Base-by-base conservation (phyloP, 2,888 invertebrate genomes). In the Tribolium freemani region DNA sequence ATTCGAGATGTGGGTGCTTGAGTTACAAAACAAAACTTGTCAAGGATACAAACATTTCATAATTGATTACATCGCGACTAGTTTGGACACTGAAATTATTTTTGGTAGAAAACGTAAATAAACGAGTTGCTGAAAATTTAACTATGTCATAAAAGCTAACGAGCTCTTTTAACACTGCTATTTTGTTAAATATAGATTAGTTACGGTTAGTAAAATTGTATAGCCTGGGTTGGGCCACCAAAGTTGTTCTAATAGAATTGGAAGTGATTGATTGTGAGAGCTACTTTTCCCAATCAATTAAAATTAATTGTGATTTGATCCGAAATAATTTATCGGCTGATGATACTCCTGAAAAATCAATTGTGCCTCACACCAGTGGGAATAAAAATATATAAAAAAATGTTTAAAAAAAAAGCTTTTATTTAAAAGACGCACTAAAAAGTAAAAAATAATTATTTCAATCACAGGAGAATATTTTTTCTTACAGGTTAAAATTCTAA, bases 21-120 rank as follows among this genome's bases (percentile, higher is more conserved):
- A 5, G 26, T 66, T 66, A 66, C 56, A 30, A 57, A 68, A 44
- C 16, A 48, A 3, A 46, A 10, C n/a, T 16, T 20, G 57, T 68
- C 58, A 58, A 58, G 58, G 68, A 57, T 21, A 68, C 26, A 54
- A 63, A 60, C 46, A 68, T 68, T 57, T 68, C 68, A 30, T 68
- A 68, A 68, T 9, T 20, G 54, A 67, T 67, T 67, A 67, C 44
- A 38, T 31, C 9, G 4, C 38, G 10, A 48, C 26, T 6, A 26
- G 11, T 13, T 31, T 38, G n/a, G 8, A 38, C 9, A 31, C 31
- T 1, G 8, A 38, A 38, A 38, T 38, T 53, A 9, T 20, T 20
- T 16, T 38, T 31, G n/a, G 54, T 16, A 5, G 1, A 10, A 57
- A 57, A 31, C 21, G n/a, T 60, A 60, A 56, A 26, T 56, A 60